Conservation (phyloP, 2,797 vertebrate genomes). For the Sebastes cheni region DNA sequence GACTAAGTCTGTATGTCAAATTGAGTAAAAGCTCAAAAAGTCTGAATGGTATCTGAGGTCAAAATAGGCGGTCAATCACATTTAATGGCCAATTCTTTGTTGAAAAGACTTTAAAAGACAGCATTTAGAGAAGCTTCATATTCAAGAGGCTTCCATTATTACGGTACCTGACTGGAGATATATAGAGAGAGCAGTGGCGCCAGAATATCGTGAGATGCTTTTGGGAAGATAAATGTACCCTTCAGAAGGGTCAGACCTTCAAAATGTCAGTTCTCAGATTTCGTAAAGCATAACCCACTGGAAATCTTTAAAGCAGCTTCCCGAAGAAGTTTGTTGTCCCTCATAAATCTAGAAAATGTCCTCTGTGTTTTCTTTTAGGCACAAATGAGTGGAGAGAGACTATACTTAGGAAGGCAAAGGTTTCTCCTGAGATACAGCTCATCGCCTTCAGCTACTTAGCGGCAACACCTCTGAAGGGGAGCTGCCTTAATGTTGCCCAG, state of each 20-base stretch:
- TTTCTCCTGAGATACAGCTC: slow-evolving; percentile 42
- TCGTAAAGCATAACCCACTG: slow-evolving; percentile 51
- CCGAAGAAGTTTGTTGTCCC: slow-evolving; percentile 42
- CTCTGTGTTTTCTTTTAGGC: slow-evolving; percentile 40
- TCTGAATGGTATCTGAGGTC: background rate
- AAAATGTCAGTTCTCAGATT: slow-evolving; percentile 69
- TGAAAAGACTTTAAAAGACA: background rate
- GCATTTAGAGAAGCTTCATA: background rate
- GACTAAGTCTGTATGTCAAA: background rate
- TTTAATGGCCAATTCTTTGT: background rate
- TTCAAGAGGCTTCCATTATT: slow-evolving; percentile 13
- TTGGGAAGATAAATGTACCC: slow-evolving; percentile 57
- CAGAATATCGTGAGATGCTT: slow-evolving; percentile 3
- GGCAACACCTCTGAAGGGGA: background rate
- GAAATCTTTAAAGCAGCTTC: slow-evolving; percentile 50
- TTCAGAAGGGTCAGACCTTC: slow-evolving; percentile 64
- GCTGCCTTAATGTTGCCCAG: slow-evolving; percentile 6
- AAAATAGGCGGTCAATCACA: background rate
- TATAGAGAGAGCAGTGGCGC: background rate
- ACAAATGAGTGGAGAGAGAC: slow-evolving; percentile 31
- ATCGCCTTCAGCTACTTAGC: slow-evolving; percentile 20
- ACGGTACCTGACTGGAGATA: slow-evolving; percentile 9
- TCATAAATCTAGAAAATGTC: slow-evolving; percentile 57
- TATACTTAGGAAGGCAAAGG: slow-evolving; percentile 2
- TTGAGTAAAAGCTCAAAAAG: background rate